Conservation (phyloP, 2,113 vertebrate species). For the Istiophorus platypterus region DNA sequence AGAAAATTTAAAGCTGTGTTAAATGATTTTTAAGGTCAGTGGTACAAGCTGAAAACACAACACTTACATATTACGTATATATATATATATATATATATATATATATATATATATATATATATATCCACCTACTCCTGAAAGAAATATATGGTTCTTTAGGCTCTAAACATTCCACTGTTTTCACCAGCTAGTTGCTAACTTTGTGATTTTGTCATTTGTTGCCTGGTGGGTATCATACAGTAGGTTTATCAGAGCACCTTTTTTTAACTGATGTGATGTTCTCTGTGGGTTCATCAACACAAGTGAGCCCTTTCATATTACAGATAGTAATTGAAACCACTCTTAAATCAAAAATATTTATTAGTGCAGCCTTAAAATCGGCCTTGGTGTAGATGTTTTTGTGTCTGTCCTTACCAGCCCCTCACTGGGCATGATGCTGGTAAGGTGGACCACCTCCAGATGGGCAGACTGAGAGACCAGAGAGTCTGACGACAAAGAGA, state of each 20-base stretch:
- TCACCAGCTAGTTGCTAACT: no score
- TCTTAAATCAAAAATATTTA: background rate
- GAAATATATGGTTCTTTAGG: background rate
- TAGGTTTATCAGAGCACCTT: no score
- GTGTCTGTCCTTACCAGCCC: conserved; percentile 87
- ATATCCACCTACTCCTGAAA: background rate
- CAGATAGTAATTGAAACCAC: background rate
- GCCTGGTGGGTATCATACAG: no score
- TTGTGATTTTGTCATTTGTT: no score
- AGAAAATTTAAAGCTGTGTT: background rate
- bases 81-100: no score
- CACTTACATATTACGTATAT: background rate
- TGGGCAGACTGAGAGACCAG: conserved; percentile 91
- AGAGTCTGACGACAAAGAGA: conserved; percentile 92
- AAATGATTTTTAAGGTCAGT: background rate
- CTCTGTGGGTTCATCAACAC: background rate
- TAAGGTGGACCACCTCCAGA: conserved; percentile 89
- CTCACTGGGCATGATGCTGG: conserved; percentile 91
- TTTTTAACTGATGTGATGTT: no score
- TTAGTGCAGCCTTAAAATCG: background rate
- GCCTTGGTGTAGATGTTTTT: background rate
- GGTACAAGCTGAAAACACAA: background rate
- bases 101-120: no score
- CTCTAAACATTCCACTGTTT: background rate
- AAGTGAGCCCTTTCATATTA: background rate